Base-by-base conservation (phyloP, 2,113 vertebrate genomes). In the Hippocampus barbouri region DNA sequence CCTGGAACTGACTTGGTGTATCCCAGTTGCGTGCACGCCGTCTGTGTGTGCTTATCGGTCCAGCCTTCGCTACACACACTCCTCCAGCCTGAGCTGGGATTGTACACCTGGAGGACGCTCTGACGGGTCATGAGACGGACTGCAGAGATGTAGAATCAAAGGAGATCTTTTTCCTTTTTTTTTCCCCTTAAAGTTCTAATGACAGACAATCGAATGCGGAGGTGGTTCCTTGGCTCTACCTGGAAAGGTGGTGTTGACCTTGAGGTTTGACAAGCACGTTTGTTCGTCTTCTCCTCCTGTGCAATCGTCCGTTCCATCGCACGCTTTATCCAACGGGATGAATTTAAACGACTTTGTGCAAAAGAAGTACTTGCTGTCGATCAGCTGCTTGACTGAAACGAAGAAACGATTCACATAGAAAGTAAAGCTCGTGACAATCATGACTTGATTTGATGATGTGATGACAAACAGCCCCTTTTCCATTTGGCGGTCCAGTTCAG, bases 1-100 rank as follows among this genome's bases (percentile, higher is more conserved):
- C 53, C 0, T 23, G 5, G 14, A 34, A 76, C 90, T 88, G 64
- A 98, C 97, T 83, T 74, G 75, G 89, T 77, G 72, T 95, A 98
- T 75, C 96, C 97, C 84, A 98, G 91, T 64, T 95, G 91, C 45
- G 86, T 78, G 2, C 97, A 98, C 9, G 92, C 91, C 0, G 78
- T 91, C 76, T 86, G 78, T 0, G 96, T 94, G 86, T 95, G 88
- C 1, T 60, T 49, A 0, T 27, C 9, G 2, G 84, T 88, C 90
- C 96, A 98, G 76, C 78, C 83, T 6, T 98, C 93, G 0, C 85
- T 88, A 74, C 97, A 98, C 79, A 91, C 78, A 0, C 88, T 95
- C 83, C 76, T 86, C 97, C 97, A 98, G 7, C 70, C 85, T 0
- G 85, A 82, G 77, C 62, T 38, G 0, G 45, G 54, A 66, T 81